Base-by-base conservation (phyloP, 2,113 vertebrate species). In the Callopanchax toddi region DNA sequence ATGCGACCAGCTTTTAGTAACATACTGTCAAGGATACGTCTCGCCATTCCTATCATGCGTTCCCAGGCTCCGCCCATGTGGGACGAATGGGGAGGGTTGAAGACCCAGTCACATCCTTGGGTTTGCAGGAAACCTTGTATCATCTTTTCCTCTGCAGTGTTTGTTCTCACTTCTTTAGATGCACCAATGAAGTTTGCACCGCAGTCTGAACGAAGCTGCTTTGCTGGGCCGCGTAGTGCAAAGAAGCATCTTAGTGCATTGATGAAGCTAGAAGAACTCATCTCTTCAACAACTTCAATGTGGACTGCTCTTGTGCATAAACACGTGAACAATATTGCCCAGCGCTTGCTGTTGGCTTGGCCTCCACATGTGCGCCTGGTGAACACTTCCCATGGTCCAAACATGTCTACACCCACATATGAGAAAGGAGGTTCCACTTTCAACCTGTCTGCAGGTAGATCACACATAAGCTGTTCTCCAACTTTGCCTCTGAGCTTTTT, bases 21-120 rank as follows among this genome's bases (percentile, higher is more conserved):
- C 52, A 55, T 39, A 9, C 1, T 9, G 12, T 55, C 34, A 1
- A 55, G 18, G 4, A 39, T 55, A 1, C n/a, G n/a, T n/a, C n/a
- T n/a, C 18, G 32, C 34, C 12, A 39, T 22, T 4, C 52, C 34
- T 1, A 55, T 55, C 52, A 55, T 55, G 5, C 18, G 32, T 11
- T 55, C 52, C 52, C 52, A 55, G 12, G 13, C 34, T 3, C 20
- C 34, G 11, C 52, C 34, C 52, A 55, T 55, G 5, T 54, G 51
- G 4, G 51, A 53, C 11, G 51, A 11, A 3, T 53, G 51, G 1
- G 51, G 51, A 1, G 51, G 51, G 18, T 54, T 54, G n/a, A 55
- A 40, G 1, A 39, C 8, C 53, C 53, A 39, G 17, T 5, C 6
- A 44, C 42, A 44, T 8, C 8, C 8, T 18, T 44, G 42, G 2